Percentiles rank a stretch among this genome's conserved stretches.
These are phyloP conservation scores for Aplysia californica DNA, from an alignment of 1,140 invertebrate genomes.

Conservation along the genomic window DNA sequence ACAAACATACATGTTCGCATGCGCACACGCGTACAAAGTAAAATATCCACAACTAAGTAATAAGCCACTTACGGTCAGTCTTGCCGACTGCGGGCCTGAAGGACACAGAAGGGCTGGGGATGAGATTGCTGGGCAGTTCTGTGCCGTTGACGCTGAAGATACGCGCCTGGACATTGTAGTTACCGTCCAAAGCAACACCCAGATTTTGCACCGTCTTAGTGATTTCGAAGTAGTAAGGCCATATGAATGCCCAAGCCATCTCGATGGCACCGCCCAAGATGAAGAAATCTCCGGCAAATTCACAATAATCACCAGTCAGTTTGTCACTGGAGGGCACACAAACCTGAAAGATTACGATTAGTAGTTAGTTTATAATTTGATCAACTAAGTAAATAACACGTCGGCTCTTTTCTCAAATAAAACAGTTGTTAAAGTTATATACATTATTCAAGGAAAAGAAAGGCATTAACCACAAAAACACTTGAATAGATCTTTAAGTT, in stretches of 20 bases:
- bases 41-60: not conserved
- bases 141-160: constrained; percentile 37
- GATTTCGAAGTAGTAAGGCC: constrained; percentile 32
- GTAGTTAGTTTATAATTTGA: not conserved
- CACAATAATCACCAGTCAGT: constrained; percentile 19
- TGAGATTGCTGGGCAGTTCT: not conserved
- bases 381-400: not conserved
- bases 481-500: not conserved
- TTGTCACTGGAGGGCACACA: not conserved
- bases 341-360: not conserved
- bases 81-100: constrained; percentile 24
- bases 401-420: not conserved
- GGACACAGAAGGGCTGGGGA: constrained; percentile 25
- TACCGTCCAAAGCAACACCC: constrained; percentile 2
- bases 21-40: too few relatives aligned
- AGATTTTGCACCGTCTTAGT: constrained; percentile 21
- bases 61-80: constrained; percentile 35
- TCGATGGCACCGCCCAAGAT: constrained; percentile 37
- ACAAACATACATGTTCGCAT: too few relatives aligned
- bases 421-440: not conserved
- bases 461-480: not conserved
- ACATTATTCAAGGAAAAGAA: not conserved
- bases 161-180: constrained; percentile 27
- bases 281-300: constrained; percentile 39
- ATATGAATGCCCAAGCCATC: constrained; percentile 37